These are phyloP conservation scores for Lepus europaeus DNA, from an alignment of 2,113 vertebrate genomes.

Conservation along the genomic window DNA sequence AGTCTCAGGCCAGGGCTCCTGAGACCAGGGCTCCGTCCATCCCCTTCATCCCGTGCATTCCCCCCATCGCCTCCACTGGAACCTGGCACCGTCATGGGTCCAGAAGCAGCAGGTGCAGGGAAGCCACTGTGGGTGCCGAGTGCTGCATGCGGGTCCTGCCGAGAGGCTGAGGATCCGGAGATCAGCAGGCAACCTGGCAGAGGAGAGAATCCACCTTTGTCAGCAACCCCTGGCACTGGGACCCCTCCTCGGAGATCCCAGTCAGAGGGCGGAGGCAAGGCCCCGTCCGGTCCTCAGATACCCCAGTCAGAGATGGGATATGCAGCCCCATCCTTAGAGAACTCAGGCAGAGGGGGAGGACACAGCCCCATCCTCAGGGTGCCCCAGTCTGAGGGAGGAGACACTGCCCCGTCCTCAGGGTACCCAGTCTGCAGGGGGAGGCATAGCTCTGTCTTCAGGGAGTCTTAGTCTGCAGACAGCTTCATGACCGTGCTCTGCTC, in stretches of 20 bases:
- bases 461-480: neutral
- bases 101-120: neutral
- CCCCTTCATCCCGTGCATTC: fast-evolving
- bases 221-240: neutral
- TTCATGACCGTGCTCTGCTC: neutral
- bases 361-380: neutral
- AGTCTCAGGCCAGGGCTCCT: neutral
- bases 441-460: neutral
- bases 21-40: neutral
- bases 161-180: neutral
- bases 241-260: neutral
- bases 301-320: neutral
- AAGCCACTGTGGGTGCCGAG: neutral
- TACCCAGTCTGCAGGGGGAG: neutral
- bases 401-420: neutral
- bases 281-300: neutral
- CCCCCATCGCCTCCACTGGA: neutral
- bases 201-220: neutral
- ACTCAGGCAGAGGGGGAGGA: neutral
- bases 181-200: neutral
- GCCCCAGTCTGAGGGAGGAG: neutral
- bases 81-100: neutral
- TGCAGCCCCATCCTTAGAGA: neutral
- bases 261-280: neutral
- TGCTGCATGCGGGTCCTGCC: no score